Evolutionary conservation across 2,797 vertebrate genomes (phyloP).

Genomic region (Lindbergichthys nudifrons): DNA sequence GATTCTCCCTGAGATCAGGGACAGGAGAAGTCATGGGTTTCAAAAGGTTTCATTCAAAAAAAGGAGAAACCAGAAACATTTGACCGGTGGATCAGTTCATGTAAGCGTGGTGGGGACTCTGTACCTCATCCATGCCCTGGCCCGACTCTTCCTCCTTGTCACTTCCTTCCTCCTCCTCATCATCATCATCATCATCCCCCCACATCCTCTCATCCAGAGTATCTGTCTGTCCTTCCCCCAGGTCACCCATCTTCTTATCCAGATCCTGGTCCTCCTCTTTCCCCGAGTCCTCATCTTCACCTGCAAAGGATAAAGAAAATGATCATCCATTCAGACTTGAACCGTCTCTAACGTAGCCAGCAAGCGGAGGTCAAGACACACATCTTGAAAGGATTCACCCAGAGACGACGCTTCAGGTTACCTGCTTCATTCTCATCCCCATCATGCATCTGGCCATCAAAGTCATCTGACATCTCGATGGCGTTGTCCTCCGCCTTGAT

Average conservation of each 20-base stretch:
- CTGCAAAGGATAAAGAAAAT: conserved; percentile 53
- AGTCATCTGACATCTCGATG: conserved; percentile 98
- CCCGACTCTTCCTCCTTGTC: conserved; percentile 92
- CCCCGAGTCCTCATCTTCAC: conserved; percentile 87
- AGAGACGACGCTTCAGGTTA: conserved; percentile 55
- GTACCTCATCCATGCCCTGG: conserved; percentile 95
- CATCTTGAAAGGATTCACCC: not conserved
- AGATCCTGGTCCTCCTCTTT: conserved; percentile 90
- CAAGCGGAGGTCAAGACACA: not conserved
- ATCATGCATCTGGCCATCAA: conserved; percentile 94
- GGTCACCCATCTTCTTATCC: conserved; percentile 97
- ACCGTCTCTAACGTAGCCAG: not conserved
- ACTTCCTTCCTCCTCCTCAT: conserved; percentile 83
- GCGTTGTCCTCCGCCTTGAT: conserved; percentile 94
- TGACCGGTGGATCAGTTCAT: not conserved
- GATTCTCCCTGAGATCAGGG: conserved; percentile 86
- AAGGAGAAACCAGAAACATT: not conserved
- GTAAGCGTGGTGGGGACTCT: no score
- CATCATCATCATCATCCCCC: conserved; percentile 90
- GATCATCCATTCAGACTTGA: not conserved
- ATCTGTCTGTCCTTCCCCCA: conserved; percentile 92
- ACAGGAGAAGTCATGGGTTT: no score
- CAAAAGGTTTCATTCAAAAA: not conserved
- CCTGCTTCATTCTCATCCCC: conserved; percentile 89
- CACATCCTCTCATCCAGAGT: conserved; percentile 97